Evolutionary conservation across 2,113 vertebrate genomes (phyloP), one percentile per base, ranked within the genome.

Genomic region (Corapipo altera): DNA sequence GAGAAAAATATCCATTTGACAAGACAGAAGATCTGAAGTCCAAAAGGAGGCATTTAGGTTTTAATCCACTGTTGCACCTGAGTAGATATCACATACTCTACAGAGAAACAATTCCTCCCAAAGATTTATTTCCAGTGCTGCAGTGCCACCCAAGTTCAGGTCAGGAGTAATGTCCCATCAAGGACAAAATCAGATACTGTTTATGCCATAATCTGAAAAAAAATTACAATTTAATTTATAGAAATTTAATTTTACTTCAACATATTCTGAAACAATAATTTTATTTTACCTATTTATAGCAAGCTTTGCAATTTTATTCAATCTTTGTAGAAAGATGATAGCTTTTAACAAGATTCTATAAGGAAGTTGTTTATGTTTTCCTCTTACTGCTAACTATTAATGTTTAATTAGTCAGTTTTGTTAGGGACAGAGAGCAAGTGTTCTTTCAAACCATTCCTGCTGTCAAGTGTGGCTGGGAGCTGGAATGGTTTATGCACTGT

Each of bases 191-290:
- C 51, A 67, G 21, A 27, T 3, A 27, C 4, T 14, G 46, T 37
- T 74, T 62, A 35, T 61, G n/a, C 4, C 33, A 41, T 18, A 49
- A 62, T 32, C 37, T 46, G 11, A 54, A 71, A 49, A 89, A 72
- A 51, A 35, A 0, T 0, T 4, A 6, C 8, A 12, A 17, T 61
- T 18, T 23, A 32, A 54, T 8, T 88, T 26, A 16, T 3, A 46
- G 39, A 78, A 75, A 72, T 19, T 28, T 26, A 54, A 17, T 43
- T 75, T 71, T 27, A 62, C 24, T 32, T 72, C 48, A n/a, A 14
- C 14, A 4, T 39, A 33, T n/a, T 71, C 72, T 67, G 27, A 76
- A 41, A 77, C 7, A 32, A 20, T 32, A 35, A 33, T 30, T 85
- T 21, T 22, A 21, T 65, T 61, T 39, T 44, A 51, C 18, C 22